phyloP scores from a whole-genome alignment of 35 echinoderm and acorn worm genomes.

The Ophiothrix spiculata region DNA sequence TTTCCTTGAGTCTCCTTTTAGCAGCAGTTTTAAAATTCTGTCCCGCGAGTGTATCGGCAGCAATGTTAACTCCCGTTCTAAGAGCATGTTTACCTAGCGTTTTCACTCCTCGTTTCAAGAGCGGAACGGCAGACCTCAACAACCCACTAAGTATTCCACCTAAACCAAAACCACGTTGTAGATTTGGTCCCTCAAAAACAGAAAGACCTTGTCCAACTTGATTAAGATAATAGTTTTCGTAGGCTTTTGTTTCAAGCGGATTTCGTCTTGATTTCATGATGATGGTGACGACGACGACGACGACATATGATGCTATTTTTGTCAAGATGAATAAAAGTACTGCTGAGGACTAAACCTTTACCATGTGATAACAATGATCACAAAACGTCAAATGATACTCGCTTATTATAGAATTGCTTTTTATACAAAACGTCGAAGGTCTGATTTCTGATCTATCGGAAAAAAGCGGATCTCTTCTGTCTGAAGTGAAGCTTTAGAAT shows the following conservation, averaged over 20 bases:
- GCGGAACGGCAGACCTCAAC: constrained; percentile 20
- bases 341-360: neutral
- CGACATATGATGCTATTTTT: neutral
- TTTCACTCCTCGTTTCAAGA: constrained; percentile 30
- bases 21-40: neutral
- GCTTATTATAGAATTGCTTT: neutral
- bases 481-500: constrained; percentile 66
- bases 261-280: neutral
- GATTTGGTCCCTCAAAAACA: constrained; percentile 21
- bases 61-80: neutral
- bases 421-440: neutral
- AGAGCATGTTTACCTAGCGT: neutral
- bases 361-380: neutral
- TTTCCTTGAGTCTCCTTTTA: neutral
- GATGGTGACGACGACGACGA: neutral
- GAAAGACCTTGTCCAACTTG: constrained; percentile 37
- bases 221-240: constrained; percentile 37
- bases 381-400: neutral
- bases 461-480: constrained; percentile 23
- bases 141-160: constrained; percentile 30
- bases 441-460: constrained; percentile 13
- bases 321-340: neutral
- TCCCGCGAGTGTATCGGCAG: neutral
- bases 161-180: constrained; percentile 36
- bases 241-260: neutral